Conservation (phyloP, 2,888 invertebrate species). For the Standfussiana lucernea region DNA sequence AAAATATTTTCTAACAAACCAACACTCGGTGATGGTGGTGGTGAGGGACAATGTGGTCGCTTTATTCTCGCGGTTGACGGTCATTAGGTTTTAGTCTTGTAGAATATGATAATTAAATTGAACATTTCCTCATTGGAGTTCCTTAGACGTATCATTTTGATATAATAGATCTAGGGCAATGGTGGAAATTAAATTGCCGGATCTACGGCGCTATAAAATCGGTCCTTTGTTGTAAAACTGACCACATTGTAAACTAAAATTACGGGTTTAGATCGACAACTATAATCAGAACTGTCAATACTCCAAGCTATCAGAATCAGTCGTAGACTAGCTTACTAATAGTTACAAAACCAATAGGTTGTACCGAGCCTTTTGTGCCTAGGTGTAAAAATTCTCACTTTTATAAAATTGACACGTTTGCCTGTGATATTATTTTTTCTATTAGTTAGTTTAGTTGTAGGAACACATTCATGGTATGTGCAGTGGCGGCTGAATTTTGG, state of each 20-base stretch:
- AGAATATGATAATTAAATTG: conserved; percentile 64
- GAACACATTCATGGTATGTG: conserved; percentile 55
- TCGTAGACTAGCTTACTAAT: conserved; percentile 50
- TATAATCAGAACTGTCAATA: conserved; percentile 68
- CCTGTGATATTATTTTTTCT: conserved; percentile 71
- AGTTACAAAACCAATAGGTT: conserved; percentile 47
- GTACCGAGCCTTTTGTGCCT: conserved; percentile 45
- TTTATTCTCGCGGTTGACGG: conserved; percentile 68
- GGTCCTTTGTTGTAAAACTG: conserved; percentile 63
- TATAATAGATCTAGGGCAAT: conserved; percentile 60
- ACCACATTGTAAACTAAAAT: conserved; percentile 68
- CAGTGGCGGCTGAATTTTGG: conserved; percentile 53
- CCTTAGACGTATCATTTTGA: conserved; percentile 64
- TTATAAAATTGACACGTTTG: conserved; percentile 68
- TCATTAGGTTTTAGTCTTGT: conserved; percentile 69
- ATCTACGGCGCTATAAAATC: conserved; percentile 54
- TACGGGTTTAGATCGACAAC: conserved; percentile 71
- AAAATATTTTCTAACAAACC: conserved; percentile 88
- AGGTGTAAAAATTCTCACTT: conserved; percentile 63
- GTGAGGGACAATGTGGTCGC: conserved; percentile 81
- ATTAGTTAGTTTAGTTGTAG: conserved; percentile 70
- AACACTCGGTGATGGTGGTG: conserved; percentile 81
- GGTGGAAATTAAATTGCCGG: conserved; percentile 52
- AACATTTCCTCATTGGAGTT: conserved; percentile 61
- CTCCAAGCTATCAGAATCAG: conserved; percentile 46